A percentile compares a stretch with the other conserved stretches of the same genome.
Conservation (phyloP, 2,797 vertebrate genomes). For the Gymnothorax javanicus region DNA sequence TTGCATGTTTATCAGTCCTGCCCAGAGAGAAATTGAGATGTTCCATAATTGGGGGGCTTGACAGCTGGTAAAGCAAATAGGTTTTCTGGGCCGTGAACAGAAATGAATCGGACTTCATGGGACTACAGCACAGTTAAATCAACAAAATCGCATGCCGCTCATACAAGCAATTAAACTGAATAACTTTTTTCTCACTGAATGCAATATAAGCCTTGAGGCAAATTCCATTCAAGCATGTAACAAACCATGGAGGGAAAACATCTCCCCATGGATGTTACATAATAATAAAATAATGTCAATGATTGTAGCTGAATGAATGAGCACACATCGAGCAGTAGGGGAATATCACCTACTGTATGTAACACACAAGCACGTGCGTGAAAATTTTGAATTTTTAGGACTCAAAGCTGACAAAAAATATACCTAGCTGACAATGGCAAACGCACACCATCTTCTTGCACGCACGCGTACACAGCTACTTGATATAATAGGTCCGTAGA, state of each 20-base stretch:
- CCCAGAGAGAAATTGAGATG: not conserved
- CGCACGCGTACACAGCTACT: not conserved
- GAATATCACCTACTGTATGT: not conserved
- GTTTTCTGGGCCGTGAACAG: not conserved
- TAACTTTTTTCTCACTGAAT: constrained; percentile 57
- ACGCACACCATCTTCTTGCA: no score
- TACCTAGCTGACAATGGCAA: no score
- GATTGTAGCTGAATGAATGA: constrained; percentile 56
- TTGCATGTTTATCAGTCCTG: not conserved
- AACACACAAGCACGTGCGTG: not conserved
- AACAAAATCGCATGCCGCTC: not conserved
- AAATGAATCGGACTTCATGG: not conserved
- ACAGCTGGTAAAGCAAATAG: not conserved
- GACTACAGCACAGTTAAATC: not conserved
- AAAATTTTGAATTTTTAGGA: no score
- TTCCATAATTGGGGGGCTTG: not conserved
- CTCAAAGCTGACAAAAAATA: no score
- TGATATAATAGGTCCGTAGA: not conserved
- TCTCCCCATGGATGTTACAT: constrained; percentile 58
- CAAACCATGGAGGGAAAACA: constrained; percentile 56
- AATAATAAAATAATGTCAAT: constrained; percentile 70
- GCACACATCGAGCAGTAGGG: constrained; percentile 44
- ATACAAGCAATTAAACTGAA: not conserved
- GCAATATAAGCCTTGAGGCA: constrained; percentile 62
- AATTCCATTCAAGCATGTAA: constrained; percentile 53